Evolutionary conservation across 2,797 vertebrate genomes (phyloP).

Genomic region (Rhynchotus rufescens): DNA sequence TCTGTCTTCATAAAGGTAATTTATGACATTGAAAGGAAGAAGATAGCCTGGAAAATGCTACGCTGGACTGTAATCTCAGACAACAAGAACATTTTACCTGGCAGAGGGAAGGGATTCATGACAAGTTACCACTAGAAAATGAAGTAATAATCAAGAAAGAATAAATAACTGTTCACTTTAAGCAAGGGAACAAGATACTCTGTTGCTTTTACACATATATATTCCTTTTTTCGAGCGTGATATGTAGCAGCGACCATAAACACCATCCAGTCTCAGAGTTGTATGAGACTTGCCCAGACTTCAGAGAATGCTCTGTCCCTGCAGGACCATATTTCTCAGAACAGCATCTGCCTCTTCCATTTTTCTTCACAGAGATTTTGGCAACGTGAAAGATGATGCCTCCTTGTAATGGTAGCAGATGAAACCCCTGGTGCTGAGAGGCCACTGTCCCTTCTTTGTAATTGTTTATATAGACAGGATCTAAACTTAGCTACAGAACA

Average conservation of each 20-base stretch:
- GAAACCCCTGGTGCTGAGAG: background rate
- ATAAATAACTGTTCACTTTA: background rate
- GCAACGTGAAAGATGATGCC: background rate
- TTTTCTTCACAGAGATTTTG: background rate
- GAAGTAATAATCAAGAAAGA: background rate
- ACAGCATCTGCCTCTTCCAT: background rate
- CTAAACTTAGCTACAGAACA: conserved; percentile 28
- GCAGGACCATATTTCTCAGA: background rate
- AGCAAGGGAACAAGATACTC: background rate
- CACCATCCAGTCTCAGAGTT: background rate
- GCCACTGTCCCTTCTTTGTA: background rate
- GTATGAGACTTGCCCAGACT: background rate
- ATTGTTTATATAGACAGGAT: background rate
- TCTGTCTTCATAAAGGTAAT: background rate
- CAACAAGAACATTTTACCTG: background rate
- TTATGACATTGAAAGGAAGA: background rate
- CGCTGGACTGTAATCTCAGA: background rate
- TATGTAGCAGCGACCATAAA: background rate
- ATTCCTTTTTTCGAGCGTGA: background rate
- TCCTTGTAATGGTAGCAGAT: background rate
- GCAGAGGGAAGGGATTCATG: background rate
- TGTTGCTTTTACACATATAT: background rate
- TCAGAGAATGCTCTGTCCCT: background rate
- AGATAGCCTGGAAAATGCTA: background rate
- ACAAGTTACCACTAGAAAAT: background rate